Conservation (phyloP, 2,113 vertebrate species). For the Phasianus colchicus region DNA sequence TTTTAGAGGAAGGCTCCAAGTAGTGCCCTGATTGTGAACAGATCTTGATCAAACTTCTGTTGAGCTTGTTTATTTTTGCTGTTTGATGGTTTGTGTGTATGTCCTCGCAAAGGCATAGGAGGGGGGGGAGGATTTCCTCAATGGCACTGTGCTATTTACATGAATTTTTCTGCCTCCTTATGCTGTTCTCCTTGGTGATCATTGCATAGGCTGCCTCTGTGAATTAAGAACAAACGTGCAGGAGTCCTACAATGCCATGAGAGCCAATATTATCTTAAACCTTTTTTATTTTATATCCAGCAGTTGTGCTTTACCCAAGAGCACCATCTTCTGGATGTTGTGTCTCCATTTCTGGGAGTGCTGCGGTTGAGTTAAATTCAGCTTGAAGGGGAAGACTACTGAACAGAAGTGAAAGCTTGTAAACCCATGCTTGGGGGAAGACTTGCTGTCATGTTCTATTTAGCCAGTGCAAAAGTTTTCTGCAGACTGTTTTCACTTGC, state of each 20-base stretch:
- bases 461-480: not conserved
- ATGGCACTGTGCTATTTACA: not conserved
- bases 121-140: not conserved
- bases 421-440: not conserved
- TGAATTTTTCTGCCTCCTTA: not conserved
- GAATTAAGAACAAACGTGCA: not conserved
- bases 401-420: not conserved
- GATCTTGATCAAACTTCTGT: not conserved
- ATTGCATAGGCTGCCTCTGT: not conserved
- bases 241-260: not conserved
- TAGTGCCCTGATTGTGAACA: not conserved
- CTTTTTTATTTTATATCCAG: not conserved
- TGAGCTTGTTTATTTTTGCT: not conserved
- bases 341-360: not conserved
- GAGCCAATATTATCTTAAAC: not conserved
- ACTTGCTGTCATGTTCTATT: not conserved
- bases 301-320: constrained; percentile 38
- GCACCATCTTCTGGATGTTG: constrained; percentile 56
- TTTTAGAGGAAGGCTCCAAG: not conserved
- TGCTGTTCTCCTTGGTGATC: not conserved
- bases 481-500: not conserved
- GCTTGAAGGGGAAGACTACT: not conserved
- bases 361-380: not conserved
- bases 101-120: rapidly evolving
- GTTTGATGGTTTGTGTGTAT: rapidly evolving